Percentiles rank a stretch among this genome's conserved stretches.
These are phyloP conservation scores for Champsocephalus esox DNA, from an alignment of 2,797 vertebrate species.

Conservation along the genomic window DNA sequence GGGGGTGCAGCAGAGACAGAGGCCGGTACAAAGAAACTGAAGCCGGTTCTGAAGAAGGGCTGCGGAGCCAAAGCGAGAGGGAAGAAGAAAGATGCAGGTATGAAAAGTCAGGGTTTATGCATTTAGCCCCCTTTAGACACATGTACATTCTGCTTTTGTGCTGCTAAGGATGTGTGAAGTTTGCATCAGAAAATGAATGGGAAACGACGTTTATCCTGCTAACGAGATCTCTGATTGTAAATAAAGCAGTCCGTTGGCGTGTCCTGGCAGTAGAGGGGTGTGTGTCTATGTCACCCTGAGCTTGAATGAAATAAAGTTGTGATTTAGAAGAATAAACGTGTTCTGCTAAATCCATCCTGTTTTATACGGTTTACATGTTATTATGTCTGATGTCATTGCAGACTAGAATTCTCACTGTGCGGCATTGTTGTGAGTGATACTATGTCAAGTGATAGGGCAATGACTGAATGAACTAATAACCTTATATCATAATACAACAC, in stretches of 20 bases:
- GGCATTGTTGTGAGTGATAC: neutral
- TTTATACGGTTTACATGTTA: neutral
- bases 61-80: constrained; percentile 5
- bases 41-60: constrained; percentile 62
- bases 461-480: neutral
- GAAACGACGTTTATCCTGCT: too few species aligned
- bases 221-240: neutral
- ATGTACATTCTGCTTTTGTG: neutral
- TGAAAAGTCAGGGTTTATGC: neutral
- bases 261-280: neutral
- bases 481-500: neutral
- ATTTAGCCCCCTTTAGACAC: neutral
- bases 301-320: too few species aligned
- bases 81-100: constrained; percentile 73
- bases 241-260: neutral
- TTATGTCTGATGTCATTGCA: neutral
- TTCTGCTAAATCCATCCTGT: neutral
- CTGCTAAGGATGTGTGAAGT: neutral
- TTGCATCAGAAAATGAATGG: neutral
- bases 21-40: constrained; percentile 75
- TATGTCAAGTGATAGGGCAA: neutral
- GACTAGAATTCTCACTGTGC: neutral
- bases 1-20: constrained; percentile 5
- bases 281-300: neutral
- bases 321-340: neutral